Base-by-base conservation (phyloP, 2,797 vertebrate species). In the Furcifer pardalis region DNA sequence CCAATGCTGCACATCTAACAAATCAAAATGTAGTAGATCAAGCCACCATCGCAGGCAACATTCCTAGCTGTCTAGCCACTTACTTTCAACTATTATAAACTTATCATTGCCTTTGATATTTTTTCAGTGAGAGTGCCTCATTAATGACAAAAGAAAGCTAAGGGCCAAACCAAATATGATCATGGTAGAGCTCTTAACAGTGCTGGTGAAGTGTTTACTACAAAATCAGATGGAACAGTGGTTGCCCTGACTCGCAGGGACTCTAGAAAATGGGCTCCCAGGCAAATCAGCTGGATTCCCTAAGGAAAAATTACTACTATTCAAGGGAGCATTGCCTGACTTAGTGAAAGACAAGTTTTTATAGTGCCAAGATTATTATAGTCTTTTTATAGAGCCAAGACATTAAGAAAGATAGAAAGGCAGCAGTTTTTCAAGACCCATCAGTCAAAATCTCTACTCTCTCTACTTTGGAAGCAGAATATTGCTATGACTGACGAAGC, bases 1-100 rank as follows among this genome's bases (percentile, higher is more conserved):
- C 86, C 79, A 73, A 92, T 81, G 40, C 72, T 87, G 87, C 46
- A 79, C 62, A 87, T 87, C 87, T 92, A 89, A 89, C 80, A 91
- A 90, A 92, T 82, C 78, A 91, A 87, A 93, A 86, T 80, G 62
- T 0, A 84, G 79, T 78, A 4, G 56, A 80, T 3, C 77, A 84
- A 66, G 35, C 62, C 25, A 52, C 73, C 80, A 72, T 82, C 76
- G 79, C n/a, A 73, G 63, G 40, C 87, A 32, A 82, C 52, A 7
- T 46, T 46, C 37, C 80, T 25, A 73, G 81, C 76, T 62, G 62
- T 66, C 76, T 46, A 90, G 63, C 42, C 65, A 77, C 32, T 71
- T 32, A 3, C 17, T 92, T 93, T 82, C n/a, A 66, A 60, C 71
- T 91, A 49, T 68, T 79, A 6, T 59, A 85, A 87, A 52, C 8